Base-by-base conservation (phyloP, 30 jellyfish, hydroid and myxozoan genomes). In the Aurelia coerulea region DNA sequence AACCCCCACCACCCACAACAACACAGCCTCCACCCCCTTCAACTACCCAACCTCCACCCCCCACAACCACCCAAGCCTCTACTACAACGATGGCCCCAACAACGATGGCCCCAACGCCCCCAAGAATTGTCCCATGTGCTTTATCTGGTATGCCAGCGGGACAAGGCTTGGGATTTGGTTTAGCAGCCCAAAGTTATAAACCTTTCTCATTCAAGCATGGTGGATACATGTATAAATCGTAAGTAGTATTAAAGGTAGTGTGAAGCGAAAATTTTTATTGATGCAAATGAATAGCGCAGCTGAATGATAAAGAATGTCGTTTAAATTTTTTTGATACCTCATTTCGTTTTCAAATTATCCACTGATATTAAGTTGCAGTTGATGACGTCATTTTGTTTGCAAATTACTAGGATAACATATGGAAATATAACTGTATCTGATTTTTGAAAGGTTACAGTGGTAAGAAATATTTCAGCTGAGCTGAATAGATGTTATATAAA, bases 121-220 rank as follows among this genome's bases (percentile, higher is more conserved):
- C 86, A 14, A 52, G 18, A 32, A 52, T 76, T 11, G 83, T 76
- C 4, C 52, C 63, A 46, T 92, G 98, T 70, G 54, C 58, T 37
- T 56, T 66, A 56, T 56, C 88, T 23, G 75, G 52, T 8, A 56
- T 41, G 90, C 95, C 96, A 1, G 14, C 18, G 10, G 73, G 69
- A 9, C 73, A 68, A 31, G 97, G 97, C 18, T 84, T 51, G 56
- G 97, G 97, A 10, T 94, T 94, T 85, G 99, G 99, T 31, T 39
- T 79, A 54, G 68, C 73, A 41, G 71, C 37, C 4, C 89, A 62
- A 49, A 92, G 97, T 79, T 92, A 80, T 63, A 63, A 76, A 18
- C 80, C 90, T 13, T 86, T 92, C 85, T 78, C 94, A 4, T 86
- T 83, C 17, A 76, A 67, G 70, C 70, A 46, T 54, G 49, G 83